phyloP scores from a whole-genome alignment of 2,797 vertebrate genomes.

The Fistularia tabacaria region DNA sequence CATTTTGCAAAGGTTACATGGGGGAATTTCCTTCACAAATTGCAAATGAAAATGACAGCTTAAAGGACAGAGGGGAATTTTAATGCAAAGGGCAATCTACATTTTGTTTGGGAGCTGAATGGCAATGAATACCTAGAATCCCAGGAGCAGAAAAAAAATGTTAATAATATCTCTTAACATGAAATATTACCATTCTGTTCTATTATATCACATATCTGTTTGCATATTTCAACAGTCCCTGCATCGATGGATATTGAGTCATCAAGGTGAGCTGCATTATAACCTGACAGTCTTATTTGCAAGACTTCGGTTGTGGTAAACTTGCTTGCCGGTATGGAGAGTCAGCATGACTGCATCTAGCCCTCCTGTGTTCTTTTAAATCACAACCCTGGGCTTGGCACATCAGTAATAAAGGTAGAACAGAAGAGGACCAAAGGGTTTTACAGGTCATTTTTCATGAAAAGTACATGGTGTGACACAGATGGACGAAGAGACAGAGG shows the following conservation, averaged over 20 bases:
- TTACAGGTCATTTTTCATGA: conserved; percentile 65
- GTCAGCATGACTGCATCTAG: conserved; percentile 50
- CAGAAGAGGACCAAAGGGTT: conserved; percentile 59
- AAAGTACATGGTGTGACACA: conserved; percentile 63
- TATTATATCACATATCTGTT: conserved; percentile 70
- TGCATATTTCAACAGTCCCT: conserved; percentile 61
- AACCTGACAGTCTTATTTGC: conserved; percentile 42
- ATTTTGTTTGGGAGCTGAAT: conserved; percentile 61
- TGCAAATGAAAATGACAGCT: conserved; percentile 60
- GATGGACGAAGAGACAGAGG: conserved; percentile 57
- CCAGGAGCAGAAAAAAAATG: conserved; percentile 47
- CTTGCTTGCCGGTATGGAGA: conserved; percentile 39
- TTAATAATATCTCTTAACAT: conserved; percentile 59
- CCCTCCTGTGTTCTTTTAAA: conserved; percentile 46
- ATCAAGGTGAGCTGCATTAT: conserved; percentile 55
- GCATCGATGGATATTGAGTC: conserved; percentile 54
- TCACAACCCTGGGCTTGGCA: conserved; percentile 52
- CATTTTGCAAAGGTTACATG: conserved; percentile 64
- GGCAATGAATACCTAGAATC: conserved; percentile 65
- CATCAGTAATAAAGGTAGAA: conserved; percentile 66
- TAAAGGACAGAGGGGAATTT: conserved; percentile 62
- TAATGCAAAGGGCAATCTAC: conserved; percentile 64
- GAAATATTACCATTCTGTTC: conserved; percentile 57
- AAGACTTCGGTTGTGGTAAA: conserved; percentile 51
- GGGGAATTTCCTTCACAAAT: conserved; percentile 49